Conservation (phyloP, 2,888 invertebrate species). For the Beris chalybata region DNA sequence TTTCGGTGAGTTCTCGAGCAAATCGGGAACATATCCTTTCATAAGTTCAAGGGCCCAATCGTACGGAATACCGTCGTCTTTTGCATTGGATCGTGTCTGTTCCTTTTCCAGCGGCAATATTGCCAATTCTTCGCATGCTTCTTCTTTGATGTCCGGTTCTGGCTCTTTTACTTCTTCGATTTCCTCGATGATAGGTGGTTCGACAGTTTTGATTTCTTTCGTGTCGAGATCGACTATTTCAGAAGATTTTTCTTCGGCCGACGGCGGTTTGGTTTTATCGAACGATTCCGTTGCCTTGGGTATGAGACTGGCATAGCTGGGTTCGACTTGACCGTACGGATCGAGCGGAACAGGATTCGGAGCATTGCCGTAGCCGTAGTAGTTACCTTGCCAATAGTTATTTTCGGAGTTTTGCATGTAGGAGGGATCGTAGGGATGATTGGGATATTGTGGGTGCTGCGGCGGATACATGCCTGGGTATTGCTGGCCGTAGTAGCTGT, state of each 20-base stretch:
- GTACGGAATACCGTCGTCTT: constrained; percentile 82
- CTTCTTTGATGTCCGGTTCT: constrained; percentile 25
- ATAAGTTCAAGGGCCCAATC: constrained; percentile 85
- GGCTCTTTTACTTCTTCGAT: constrained; percentile 44
- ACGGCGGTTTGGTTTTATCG: constrained; percentile 30
- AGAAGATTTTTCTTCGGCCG: constrained; percentile 48
- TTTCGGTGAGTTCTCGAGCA: constrained; percentile 91
- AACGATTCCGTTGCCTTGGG: constrained; percentile 34
- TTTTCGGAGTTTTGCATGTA: constrained; percentile 33
- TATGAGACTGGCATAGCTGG: constrained; percentile 32
- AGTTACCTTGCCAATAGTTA: constrained; percentile 31
- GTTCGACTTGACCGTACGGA: constrained; percentile 25
- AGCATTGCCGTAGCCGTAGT: constrained; percentile 15
- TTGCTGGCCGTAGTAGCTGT: constrained; percentile 17
- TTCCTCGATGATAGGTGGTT: constrained; percentile 57
- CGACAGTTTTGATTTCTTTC: constrained; percentile 55
- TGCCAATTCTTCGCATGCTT: constrained; percentile 42
- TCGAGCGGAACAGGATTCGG: constrained; percentile 18
- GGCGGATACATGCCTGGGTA: constrained; percentile 33
- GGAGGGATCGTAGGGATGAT: constrained; percentile 20
- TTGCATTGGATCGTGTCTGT: constrained; percentile 60
- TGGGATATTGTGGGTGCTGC: constrained; percentile 32
- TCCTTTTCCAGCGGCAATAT: constrained; percentile 61
- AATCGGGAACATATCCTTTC: constrained; percentile 84
- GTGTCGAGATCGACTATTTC: constrained; percentile 55